Conservation (phyloP, 2,113 vertebrate genomes). For the Meriones unguiculatus region DNA sequence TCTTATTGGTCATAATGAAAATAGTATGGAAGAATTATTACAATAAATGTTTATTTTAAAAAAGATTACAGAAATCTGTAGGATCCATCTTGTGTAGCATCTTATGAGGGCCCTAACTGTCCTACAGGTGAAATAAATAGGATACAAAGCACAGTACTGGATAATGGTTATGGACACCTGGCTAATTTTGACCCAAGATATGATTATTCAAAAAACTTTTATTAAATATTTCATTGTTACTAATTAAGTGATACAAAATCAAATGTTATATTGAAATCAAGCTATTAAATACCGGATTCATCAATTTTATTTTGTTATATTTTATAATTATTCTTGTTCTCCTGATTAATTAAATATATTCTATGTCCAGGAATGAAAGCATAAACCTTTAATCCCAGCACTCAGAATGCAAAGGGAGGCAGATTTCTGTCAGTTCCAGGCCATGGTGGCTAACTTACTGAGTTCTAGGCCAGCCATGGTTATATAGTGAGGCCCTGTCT, state of each 20-base stretch:
- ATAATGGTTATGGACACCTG: background rate
- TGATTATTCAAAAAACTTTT: slow-evolving; percentile 30
- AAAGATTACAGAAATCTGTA: slow-evolving; percentile 15
- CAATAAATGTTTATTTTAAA: slow-evolving; percentile 26
- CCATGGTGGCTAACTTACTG: background rate
- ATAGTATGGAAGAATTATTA: background rate
- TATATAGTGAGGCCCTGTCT: background rate
- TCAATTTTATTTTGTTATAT: slow-evolving; percentile 18
- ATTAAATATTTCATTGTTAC: background rate
- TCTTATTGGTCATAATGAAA: background rate
- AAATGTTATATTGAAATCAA: slow-evolving; percentile 36
- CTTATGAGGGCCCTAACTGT: slow-evolving; percentile 41
- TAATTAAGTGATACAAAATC: slow-evolving; percentile 10
- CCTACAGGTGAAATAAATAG: slow-evolving; percentile 29
- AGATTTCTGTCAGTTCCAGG: background rate
- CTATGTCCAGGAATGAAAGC: background rate
- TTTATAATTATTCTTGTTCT: slow-evolving; percentile 44
- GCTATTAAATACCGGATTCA: background rate
- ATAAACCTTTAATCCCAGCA: background rate
- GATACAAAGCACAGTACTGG: background rate
- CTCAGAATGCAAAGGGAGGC: background rate
- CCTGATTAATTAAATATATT: slow-evolving; percentile 14
- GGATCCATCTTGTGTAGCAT: background rate
- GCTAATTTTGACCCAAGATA: background rate
- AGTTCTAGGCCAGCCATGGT: background rate